Conservation (phyloP, 2,888 invertebrate genomes). For the Pollenia angustigena region DNA sequence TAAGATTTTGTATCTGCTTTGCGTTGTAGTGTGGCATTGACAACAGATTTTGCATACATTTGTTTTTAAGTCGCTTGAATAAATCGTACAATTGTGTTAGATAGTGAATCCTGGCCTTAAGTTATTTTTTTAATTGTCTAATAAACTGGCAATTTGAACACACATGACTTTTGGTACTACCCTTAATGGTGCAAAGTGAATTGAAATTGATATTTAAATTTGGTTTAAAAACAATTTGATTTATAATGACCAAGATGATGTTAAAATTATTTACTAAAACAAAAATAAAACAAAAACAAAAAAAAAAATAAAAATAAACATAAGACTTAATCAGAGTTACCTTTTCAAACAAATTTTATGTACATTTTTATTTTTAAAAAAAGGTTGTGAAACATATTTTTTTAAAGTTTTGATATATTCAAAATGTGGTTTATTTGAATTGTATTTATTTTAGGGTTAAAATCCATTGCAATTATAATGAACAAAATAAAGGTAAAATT, state of each 20-base stretch:
- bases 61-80: too few species aligned
- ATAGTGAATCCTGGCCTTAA: too few species aligned
- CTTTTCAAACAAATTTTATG: constrained; percentile 46
- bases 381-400: constrained; percentile 69
- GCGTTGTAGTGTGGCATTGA: too few species aligned
- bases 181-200: not conserved
- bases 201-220: constrained; percentile 1
- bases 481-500: constrained; percentile 39
- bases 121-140: too few species aligned
- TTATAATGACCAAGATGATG: constrained; percentile 39
- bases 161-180: not conserved
- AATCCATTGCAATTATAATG: constrained; percentile 35
- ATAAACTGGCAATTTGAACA: too few species aligned
- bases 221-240: constrained; percentile 2
- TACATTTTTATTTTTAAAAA: constrained; percentile 56
- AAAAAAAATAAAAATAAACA: not conserved
- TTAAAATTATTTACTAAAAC: constrained; percentile 43
- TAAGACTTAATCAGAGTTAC: constrained; percentile 63
- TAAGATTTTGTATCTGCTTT: too few species aligned
- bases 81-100: too few species aligned
- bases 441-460: constrained; percentile 36
- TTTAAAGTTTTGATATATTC: constrained; percentile 46
- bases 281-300: not conserved
- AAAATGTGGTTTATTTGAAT: constrained; percentile 24
- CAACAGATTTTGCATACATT: too few species aligned